A percentile compares a stretch with the other conserved stretches of the same genome.
Evolutionary conservation across 2,113 vertebrate genomes (phyloP).

Genomic region (Spheniscus mendiculus): DNA sequence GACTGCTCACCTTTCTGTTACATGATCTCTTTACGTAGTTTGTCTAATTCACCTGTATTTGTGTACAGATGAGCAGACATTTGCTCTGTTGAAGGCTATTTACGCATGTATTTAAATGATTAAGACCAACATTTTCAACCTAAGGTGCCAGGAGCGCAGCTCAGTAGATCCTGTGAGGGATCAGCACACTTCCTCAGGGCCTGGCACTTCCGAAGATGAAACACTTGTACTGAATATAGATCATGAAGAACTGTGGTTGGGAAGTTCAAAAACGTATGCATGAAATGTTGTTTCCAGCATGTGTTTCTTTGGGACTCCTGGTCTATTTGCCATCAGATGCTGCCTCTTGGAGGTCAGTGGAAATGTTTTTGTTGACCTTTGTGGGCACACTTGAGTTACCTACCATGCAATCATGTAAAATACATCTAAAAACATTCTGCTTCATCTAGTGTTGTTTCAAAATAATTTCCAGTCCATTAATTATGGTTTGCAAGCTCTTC

Average conservation of each 20-base stretch:
- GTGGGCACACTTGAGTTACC: not conserved
- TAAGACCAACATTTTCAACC: not conserved
- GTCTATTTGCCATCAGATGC: not conserved
- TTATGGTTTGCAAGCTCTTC: not conserved
- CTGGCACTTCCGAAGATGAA: rapidly evolving
- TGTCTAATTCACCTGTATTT: not conserved
- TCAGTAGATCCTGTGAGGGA: not conserved
- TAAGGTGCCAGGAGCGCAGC: not conserved
- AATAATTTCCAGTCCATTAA: constrained; percentile 27
- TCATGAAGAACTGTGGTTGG: not conserved
- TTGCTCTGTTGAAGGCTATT: not conserved
- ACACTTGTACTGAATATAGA: not conserved
- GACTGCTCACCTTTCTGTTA: not conserved
- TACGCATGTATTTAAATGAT: not conserved
- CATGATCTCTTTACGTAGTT: not conserved
- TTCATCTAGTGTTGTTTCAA: not conserved
- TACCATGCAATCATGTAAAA: not conserved
- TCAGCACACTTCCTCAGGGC: not conserved
- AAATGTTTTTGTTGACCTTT: not conserved
- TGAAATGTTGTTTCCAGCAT: not conserved
- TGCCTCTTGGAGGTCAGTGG: not conserved
- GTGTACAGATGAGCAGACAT: not conserved
- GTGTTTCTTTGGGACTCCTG: not conserved
- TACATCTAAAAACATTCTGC: not conserved
- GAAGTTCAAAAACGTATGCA: not conserved